These are phyloP conservation scores for Caenorhabditis remanei DNA, from an alignment of 1,140 invertebrate species.

Conservation along the genomic window DNA sequence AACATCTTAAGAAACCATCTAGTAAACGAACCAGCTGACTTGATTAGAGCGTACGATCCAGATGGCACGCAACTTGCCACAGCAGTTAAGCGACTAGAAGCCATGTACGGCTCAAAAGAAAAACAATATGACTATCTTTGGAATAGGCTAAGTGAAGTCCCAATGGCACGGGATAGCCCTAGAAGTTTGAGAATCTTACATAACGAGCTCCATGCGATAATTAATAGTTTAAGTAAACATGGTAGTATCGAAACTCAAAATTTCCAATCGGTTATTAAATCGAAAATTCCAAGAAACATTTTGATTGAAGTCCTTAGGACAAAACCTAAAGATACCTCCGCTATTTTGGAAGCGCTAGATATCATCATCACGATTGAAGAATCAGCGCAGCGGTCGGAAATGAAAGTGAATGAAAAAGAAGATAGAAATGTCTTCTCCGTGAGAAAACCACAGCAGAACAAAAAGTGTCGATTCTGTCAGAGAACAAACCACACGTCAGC, in stretches of 20 bases:
- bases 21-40: background rate
- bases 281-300: background rate
- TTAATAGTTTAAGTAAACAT: background rate
- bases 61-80: background rate
- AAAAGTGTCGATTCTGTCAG: background rate
- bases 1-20: background rate
- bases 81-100: background rate
- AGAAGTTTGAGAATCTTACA: background rate
- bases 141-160: background rate
- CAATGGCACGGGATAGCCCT: background rate
- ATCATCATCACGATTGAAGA: background rate
- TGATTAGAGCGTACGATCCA: background rate
- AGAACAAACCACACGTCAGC: background rate
- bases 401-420: background rate
- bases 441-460: background rate
- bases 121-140: background rate
- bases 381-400: background rate
- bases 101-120: background rate
- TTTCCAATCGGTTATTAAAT: background rate
- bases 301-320: background rate
- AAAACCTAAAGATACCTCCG: background rate
- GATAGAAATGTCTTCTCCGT: background rate
- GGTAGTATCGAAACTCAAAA: background rate
- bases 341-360: background rate
- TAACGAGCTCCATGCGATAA: background rate